Evolutionary conservation across 2,888 invertebrate species (phyloP).

Genomic region (Caenorhabditis doughertyi): DNA sequence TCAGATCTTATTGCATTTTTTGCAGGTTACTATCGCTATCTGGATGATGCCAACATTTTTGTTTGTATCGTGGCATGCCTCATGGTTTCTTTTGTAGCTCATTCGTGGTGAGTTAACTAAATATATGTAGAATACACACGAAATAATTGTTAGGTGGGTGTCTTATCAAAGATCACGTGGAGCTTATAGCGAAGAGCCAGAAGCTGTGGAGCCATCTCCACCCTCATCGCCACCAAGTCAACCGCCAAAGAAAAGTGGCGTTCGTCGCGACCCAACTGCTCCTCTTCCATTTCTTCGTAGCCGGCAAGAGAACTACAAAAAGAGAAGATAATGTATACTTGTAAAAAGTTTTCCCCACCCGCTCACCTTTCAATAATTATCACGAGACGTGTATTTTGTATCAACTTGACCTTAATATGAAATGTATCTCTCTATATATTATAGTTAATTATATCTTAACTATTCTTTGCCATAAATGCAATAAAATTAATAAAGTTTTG

Average conservation of each 20-base stretch:
- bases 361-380: background rate
- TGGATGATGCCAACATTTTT: background rate
- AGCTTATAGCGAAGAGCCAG: background rate
- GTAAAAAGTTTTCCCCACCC: background rate
- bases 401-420: background rate
- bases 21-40: background rate
- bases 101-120: background rate
- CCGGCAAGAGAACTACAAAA: constrained; percentile 30
- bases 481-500: no score
- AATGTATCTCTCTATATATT: no score
- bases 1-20: background rate
- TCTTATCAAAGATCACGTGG: background rate
- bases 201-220: background rate
- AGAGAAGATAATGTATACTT: constrained; percentile 2
- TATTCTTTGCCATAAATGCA: no score
- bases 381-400: background rate
- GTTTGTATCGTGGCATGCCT: background rate
- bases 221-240: background rate
- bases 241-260: background rate
- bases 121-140: background rate
- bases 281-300: constrained; percentile 18
- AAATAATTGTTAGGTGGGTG: background rate
- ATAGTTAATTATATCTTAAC: no score
- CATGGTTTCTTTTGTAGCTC: background rate
- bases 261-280: background rate